Percentiles rank a stretch among this genome's conserved stretches.
Evolutionary conservation across 2,797 vertebrate genomes (phyloP).

Genomic region (Coregonus sp.): DNA sequence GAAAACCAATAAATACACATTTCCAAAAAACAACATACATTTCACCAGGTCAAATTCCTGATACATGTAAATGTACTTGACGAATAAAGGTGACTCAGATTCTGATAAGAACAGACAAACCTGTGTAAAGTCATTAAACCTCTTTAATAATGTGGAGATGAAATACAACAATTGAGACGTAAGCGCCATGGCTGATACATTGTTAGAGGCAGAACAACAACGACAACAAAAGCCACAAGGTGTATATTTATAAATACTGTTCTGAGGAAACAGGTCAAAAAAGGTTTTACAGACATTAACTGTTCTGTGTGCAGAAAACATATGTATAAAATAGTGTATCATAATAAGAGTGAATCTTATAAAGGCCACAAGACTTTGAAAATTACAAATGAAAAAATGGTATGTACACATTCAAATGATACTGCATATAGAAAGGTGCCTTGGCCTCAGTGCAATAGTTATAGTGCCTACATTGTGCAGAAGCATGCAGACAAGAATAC

Average conservation of each 20-base stretch:
- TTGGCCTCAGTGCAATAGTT: background rate
- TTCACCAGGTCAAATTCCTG: background rate
- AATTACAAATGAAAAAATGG: constrained; percentile 57
- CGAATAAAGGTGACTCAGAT: background rate
- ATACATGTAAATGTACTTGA: background rate
- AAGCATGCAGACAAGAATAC: constrained; percentile 15
- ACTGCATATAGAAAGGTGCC: constrained; percentile 66
- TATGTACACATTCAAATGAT: constrained; percentile 65
- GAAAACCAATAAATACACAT: background rate
- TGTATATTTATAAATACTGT: constrained; percentile 42
- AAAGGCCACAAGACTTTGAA: constrained; percentile 54
- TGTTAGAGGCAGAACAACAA: constrained; percentile 48
- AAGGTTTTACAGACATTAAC: constrained; percentile 42
- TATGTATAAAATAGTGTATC: constrained; percentile 65
- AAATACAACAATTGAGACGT: constrained; percentile 42
- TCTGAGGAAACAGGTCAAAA: constrained; percentile 37
- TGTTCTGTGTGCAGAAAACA: constrained; percentile 68
- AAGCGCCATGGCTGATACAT: constrained; percentile 55
- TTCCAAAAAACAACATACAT: constrained; percentile 6
- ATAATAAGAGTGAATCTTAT: constrained; percentile 47
- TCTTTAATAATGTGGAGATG: constrained; percentile 69
- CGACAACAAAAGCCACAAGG: constrained; percentile 53
- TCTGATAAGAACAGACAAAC: background rate
- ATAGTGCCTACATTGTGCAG: constrained; percentile 33
- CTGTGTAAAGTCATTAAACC: constrained; percentile 22